Base-by-base conservation (phyloP, 53 echinoderm and acorn worm species). In the Arbacia lixula region DNA sequence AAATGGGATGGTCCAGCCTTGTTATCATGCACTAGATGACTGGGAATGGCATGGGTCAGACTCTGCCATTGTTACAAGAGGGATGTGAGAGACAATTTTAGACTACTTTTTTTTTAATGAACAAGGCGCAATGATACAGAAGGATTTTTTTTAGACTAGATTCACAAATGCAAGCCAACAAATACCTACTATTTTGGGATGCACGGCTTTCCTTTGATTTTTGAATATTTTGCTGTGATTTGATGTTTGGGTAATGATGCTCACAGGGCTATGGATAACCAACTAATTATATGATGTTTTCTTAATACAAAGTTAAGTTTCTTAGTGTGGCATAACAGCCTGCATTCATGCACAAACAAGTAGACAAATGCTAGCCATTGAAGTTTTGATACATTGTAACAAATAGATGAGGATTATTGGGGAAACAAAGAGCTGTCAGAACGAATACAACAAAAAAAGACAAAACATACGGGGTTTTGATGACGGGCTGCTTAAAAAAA, bases 1-100 rank as follows among this genome's bases (percentile, higher is more conserved):
- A 40, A 42, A 81, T 81, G 64, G 82, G 43, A 81, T 49, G 50
- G 35, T 87, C 82, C 49, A n/a, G 30, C 63, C 78, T 63, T 37
- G 46, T 63, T 63, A 64, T 63, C 88, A 88, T 92, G 92, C 92
- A 92, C 85, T 86, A 83, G 50, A 71, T 73, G 92, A 83, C 76
- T 83, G 66, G 73, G 60, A 81, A 67, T 76, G 60, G 85, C 60
- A 60, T 29, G 21, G 0, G 61, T 31, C 74, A 10, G 65, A 64
- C 62, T 81, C 41, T 46, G 12, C 82, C 79, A 81, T 63, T 63
- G 50, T 79, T 63, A 81, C 62, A 36, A 49, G 82, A 63, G 64
- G 82, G 65, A 49, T 63, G 50, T 42, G 60, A 57, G 32, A 60
- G 53, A 53, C 54, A 17, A 19, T 20, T 60, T 40, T 49, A 52